Evolutionary conservation across 1,140 invertebrate genomes (phyloP), one percentile per base, ranked within the genome.

Genomic region (Sitodiplosis mosellana): DNA sequence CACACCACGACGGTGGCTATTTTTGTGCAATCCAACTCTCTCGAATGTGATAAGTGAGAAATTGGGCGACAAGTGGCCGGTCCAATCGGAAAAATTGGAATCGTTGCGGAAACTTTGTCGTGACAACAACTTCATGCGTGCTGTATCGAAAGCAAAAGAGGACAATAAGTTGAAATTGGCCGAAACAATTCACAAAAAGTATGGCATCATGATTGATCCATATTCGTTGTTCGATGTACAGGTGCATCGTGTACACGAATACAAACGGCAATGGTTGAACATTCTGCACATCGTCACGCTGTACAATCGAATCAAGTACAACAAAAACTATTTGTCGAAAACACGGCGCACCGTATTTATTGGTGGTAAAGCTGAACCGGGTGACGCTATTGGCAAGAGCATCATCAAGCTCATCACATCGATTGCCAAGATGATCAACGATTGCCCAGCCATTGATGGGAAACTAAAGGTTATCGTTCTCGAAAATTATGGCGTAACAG

Each of bases 161-260:
- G 93, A 98, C 59, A 99, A 99, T 68, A 99, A 99, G 68, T 68
- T 94, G 60, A 83, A 78, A 56, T 68, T 99, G 45, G 86, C 91
- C 2, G 73, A 84, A 52, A 71, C 87, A 45, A 73, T 99, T 45
- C 81, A 93, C 59, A 77, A 83, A 49, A 82, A 95, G 11, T 96
- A 94, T 54, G 82, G 84, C 2, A 73, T 99, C 18, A 81, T 83
- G 55, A 74, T 99, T 8, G 97, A 99, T 66, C 75, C 89, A 2
- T 78, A 86, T 1, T 96, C 91, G 7, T 87, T 99, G 70, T 99
- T 94, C 66, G 94, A 98, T 61, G 87, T 99, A 50, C 93, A 98
- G 66, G 93, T 98, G 18, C 99, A 99, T 68, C 78, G 96, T 57
- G 98, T 99, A 57, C 96, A 99, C 62, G 95, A 99, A 65, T 99